Evolutionary conservation across 2,888 invertebrate genomes (phyloP).

Genomic region (Nomada lathburiana): DNA sequence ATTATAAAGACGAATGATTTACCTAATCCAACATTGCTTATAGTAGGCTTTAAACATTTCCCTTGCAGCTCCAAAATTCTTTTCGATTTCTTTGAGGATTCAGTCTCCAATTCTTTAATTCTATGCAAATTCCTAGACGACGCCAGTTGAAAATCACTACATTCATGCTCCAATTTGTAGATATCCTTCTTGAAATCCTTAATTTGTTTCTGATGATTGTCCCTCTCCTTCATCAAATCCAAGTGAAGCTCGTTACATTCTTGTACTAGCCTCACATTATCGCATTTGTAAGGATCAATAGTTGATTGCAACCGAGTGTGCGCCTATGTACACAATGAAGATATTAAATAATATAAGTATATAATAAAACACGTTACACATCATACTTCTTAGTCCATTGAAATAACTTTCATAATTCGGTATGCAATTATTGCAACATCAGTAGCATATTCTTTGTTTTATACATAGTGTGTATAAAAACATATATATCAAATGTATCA

Average conservation of each 20-base stretch:
- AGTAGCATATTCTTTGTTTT: slow-evolving; percentile 26
- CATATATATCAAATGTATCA: neutral
- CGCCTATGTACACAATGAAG: slow-evolving; percentile 85
- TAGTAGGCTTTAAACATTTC: slow-evolving; percentile 82
- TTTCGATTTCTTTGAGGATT: slow-evolving; percentile 86
- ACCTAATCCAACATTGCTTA: slow-evolving; percentile 79
- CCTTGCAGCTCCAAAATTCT: slow-evolving; percentile 85
- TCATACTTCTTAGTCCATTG: neutral
- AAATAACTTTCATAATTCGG: neutral
- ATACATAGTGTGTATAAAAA: slow-evolving; percentile 23
- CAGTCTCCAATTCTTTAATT: slow-evolving; percentile 87
- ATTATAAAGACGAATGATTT: slow-evolving; percentile 35
- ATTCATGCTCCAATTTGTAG: slow-evolving; percentile 86
- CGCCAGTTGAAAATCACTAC: slow-evolving; percentile 87
- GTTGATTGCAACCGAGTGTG: slow-evolving; percentile 89
- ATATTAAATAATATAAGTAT: slow-evolving; percentile 11
- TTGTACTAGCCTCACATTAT: slow-evolving; percentile 90
- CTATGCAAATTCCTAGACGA: slow-evolving; percentile 86
- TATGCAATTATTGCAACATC: neutral
- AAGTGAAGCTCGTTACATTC: slow-evolving; percentile 91
- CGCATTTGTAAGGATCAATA: slow-evolving; percentile 92
- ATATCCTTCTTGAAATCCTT: slow-evolving; percentile 86
- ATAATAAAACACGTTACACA: slow-evolving; percentile 5
- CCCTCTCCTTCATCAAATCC: slow-evolving; percentile 88
- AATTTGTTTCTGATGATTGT: slow-evolving; percentile 87